Evolutionary conservation across 1,140 invertebrate species (phyloP).

Genomic region (Drosophila hydei): DNA sequence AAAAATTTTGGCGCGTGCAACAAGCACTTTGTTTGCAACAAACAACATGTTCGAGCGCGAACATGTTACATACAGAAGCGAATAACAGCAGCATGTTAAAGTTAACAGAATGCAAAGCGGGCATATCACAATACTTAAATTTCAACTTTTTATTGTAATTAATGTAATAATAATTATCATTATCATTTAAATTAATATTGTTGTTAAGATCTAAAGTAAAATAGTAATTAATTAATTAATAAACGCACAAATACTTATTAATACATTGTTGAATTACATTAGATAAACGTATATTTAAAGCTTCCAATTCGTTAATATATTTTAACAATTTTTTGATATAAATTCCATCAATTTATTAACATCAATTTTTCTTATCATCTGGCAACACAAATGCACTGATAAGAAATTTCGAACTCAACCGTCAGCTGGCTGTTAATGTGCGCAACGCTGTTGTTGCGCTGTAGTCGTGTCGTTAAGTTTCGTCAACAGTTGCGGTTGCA

Average conservation of each 20-base stretch:
- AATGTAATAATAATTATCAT: no score
- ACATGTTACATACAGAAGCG: constrained; percentile 13
- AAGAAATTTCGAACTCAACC: constrained; percentile 29
- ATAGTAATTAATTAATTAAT: no score
- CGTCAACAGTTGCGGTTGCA: constrained; percentile 27
- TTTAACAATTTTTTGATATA: no score
- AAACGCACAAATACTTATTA: no score
- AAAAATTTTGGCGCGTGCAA: constrained; percentile 21
- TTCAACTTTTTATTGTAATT: no score
- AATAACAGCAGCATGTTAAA: constrained; percentile 11
- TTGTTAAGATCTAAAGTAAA: no score
- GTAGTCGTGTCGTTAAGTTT: constrained; percentile 38
- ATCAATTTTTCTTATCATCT: constrained; percentile 5
- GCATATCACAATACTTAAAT: no score
- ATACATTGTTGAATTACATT: no score
- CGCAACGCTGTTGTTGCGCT: constrained; percentile 12
- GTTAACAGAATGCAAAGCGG: constrained; percentile 13
- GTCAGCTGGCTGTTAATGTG: constrained; percentile 5
- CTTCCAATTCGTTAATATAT: no score
- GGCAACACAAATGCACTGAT: constrained; percentile 16
- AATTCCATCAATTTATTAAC: no score
- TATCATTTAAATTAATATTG: no score
- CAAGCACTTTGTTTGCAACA: background rate
- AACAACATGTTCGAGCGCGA: constrained; percentile 19
- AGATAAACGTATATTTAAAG: no score